A percentile compares a stretch with the other conserved stretches of the same genome.
Conservation (phyloP, 2,888 invertebrate species). For the Epirrhoe tristata region DNA sequence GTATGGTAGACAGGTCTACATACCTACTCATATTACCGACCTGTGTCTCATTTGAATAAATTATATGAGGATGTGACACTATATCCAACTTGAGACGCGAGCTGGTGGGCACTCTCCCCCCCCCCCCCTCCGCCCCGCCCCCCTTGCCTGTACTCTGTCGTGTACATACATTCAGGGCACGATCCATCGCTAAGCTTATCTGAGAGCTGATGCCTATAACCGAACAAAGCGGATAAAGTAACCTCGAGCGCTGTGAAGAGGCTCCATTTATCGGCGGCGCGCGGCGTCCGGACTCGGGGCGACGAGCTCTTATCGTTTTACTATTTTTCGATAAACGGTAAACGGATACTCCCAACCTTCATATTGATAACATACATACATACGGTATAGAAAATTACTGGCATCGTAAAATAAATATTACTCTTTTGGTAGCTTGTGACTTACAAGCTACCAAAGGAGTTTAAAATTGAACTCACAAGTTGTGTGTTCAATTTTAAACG, state of each 20-base stretch:
- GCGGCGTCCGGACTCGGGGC: not conserved
- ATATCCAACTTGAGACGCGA: not conserved
- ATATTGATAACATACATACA: not conserved
- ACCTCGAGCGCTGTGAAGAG: conserved; percentile 20
- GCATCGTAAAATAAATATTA: not conserved
- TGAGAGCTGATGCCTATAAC: conserved; percentile 22
- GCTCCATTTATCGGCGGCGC: conserved; percentile 18
- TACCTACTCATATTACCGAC: too few relatives aligned
- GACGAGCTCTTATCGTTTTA: not conserved
- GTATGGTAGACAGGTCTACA: too few relatives aligned
- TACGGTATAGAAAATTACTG: not conserved
- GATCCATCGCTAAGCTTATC: conserved; percentile 34
- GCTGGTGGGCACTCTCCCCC: not conserved
- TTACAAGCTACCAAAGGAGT: not conserved
- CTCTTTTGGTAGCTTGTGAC: not conserved
- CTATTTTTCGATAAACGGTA: conserved; percentile 1
- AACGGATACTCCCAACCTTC: not conserved
- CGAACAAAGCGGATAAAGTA: conserved; percentile 25
- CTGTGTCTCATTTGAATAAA: too few relatives aligned
- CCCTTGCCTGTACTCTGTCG: not conserved
- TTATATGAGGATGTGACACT: not conserved
- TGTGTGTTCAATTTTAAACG: too few relatives aligned
- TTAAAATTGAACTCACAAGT: too few relatives aligned
- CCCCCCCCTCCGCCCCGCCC: conserved; percentile 1
- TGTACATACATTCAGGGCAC: conserved; percentile 21